Conservation (phyloP, 2,113 vertebrate genomes). For the Dryoscopus gambensis region DNA sequence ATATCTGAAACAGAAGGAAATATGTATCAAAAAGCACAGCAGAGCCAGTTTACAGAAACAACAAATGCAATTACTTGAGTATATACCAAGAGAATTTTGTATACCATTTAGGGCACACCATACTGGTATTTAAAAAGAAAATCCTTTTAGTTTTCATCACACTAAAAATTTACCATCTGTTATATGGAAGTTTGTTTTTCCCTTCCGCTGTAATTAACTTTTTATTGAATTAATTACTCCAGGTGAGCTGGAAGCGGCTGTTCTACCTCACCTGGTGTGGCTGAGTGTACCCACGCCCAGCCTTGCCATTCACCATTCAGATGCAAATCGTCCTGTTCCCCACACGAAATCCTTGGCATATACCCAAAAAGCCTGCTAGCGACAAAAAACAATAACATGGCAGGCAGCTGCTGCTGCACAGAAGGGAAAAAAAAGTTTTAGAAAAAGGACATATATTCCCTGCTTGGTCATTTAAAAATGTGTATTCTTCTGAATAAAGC, state of each 20-base stretch:
- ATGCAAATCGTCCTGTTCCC: conserved; percentile 22
- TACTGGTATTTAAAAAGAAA: not conserved
- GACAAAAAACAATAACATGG: not conserved
- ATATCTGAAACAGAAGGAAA: not conserved
- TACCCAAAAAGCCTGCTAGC: conserved; percentile 16
- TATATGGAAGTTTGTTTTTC: conserved; percentile 16
- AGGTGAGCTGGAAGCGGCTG: conserved; percentile 53
- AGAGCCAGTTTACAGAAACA: not conserved
- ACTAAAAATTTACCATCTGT: conserved; percentile 39
- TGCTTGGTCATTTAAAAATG: not conserved
- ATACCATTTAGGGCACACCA: not conserved
- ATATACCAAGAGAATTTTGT: not conserved
- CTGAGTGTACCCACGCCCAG: not conserved
- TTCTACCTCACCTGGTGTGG: conserved; percentile 31
- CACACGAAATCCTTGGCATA: not conserved
- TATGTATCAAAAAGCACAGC: not conserved
- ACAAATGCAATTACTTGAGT: not conserved
- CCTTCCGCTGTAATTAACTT: conserved; percentile 44
- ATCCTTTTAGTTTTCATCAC: not conserved
- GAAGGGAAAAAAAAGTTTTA: not conserved
- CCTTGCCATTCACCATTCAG: conserved; percentile 8
- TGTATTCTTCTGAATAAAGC: not conserved
- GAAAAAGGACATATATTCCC: not conserved
- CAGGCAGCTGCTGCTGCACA: conserved; percentile 8
- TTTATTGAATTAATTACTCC: conserved; percentile 58